Evolutionary conservation across 2,888 invertebrate genomes (phyloP).

Genomic region (Steinernema carpocapsae): DNA sequence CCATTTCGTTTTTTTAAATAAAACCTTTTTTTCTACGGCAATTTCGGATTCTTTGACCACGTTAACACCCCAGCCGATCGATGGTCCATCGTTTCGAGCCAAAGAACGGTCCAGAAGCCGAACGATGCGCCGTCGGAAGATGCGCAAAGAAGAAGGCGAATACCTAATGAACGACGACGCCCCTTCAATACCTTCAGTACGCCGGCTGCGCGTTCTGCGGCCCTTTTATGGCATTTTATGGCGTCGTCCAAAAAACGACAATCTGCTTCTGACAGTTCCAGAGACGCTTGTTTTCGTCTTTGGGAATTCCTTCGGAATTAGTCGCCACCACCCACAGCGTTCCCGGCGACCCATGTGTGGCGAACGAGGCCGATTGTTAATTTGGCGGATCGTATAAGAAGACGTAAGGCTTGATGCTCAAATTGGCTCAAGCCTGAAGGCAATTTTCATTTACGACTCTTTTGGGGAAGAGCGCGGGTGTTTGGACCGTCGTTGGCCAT

Average conservation of each 20-base stretch:
- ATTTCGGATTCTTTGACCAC: too few relatives aligned
- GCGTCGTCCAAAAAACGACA: slow-evolving; percentile 30
- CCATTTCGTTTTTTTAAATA: too few relatives aligned
- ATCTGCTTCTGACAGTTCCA: slow-evolving; percentile 31
- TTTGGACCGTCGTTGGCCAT: slow-evolving; percentile 7
- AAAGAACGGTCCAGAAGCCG: too few relatives aligned
- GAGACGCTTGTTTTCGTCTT: slow-evolving; percentile 26
- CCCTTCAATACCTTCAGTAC: slow-evolving; percentile 27
- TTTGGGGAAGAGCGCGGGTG: slow-evolving; percentile 23
- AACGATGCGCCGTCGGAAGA: not conserved
- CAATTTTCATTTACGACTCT: slow-evolving; percentile 30
- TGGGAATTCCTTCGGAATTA: not conserved
- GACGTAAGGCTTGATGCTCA: slow-evolving; percentile 17
- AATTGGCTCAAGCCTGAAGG: slow-evolving; percentile 22
- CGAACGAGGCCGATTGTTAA: slow-evolving; percentile 14
- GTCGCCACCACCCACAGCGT: slow-evolving; percentile 7
- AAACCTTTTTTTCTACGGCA: too few relatives aligned
- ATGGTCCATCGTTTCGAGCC: too few relatives aligned
- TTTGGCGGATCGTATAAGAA: slow-evolving; percentile 29
- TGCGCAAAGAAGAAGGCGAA: slow-evolving; percentile 11
- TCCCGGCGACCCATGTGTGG: slow-evolving; percentile 26
- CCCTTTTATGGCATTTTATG: slow-evolving; percentile 25
- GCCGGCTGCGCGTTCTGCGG: slow-evolving; percentile 31
- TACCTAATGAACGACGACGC: slow-evolving; percentile 32
- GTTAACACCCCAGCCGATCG: too few relatives aligned